Evolutionary conservation across 2,113 vertebrate genomes (phyloP), one percentile per base, ranked within the genome.

Genomic region (Sylvilagus bachmani): DNA sequence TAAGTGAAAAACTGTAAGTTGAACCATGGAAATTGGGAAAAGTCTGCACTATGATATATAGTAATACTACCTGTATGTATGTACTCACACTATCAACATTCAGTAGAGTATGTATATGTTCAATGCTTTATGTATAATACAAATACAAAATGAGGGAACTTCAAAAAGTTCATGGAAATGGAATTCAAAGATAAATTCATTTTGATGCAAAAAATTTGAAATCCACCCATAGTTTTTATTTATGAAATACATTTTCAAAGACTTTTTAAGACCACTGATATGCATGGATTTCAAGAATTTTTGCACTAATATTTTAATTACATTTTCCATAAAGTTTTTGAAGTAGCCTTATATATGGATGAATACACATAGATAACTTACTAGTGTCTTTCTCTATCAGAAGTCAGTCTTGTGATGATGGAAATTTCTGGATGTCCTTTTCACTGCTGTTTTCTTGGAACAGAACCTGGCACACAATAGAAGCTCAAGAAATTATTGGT

Each of bases 401-500:
- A 88, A 87, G 33, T 71, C 44, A 92, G 13, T 29, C 66, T 17
- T 93, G 19, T 67, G 49, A 97, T 16, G n/a, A 6, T 22, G 95
- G 95, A 33, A 10, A 75, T 75, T 75, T 87, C 90, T 70, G 17
- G 53, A 33, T 95, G 10, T 84, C 10, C 44, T 70, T 5, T 53
- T 81, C 83, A 69, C 11, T 83, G 4, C 14, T 84, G 10, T n/a
- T 25, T 31, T 6, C 29, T 5, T 70, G 29, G 29, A 89, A 86
- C 3, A 64, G 7, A 82, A 79, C 22, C 22, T 70, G 25, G 17
- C 11, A 74, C 81, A 66, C n/a, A 55, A 49, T 31, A 82, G 33
- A 73, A 78, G 22, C 10, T 94, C 16, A 93, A 27, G 74, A 78
- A 93, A 69, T 74, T 22, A 92, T 55, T 82, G 51, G 77, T 94